Conservation (phyloP, 2,113 vertebrate species). For the Vulpes vulpes region DNA sequence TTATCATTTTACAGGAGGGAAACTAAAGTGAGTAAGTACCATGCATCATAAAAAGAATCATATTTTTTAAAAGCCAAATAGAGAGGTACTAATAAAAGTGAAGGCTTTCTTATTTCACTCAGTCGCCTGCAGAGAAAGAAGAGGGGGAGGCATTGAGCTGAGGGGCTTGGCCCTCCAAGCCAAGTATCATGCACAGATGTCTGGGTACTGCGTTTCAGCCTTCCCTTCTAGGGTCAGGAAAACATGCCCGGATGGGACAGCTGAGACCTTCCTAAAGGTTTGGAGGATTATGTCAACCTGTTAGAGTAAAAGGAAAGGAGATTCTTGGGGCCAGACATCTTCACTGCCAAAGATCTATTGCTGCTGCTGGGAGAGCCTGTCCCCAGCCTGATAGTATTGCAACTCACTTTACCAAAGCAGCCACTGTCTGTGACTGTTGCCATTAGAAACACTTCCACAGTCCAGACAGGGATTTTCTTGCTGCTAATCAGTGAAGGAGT, state of each 20-base stretch:
- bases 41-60: constrained; percentile 73
- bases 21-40: constrained; percentile 71
- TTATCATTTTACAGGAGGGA: constrained; percentile 72
- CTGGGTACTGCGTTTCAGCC: neutral
- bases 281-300: neutral
- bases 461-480: neutral
- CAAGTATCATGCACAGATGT: neutral
- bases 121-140: constrained; percentile 46
- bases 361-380: neutral
- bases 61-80: constrained; percentile 77
- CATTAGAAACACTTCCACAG: neutral
- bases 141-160: neutral
- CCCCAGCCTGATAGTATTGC: neutral
- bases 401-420: neutral
- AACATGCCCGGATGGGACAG: neutral
- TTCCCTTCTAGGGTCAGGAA: neutral
- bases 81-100: constrained; percentile 72
- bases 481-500: neutral
- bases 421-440: neutral
- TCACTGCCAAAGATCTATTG: neutral
- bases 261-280: neutral
- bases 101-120: constrained; percentile 53
- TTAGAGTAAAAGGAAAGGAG: neutral
- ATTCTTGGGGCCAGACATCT: neutral
- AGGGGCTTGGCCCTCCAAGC: fast-evolving